phyloP scores from a whole-genome alignment of 1,140 invertebrate species.

The Cydia fagiglandana region DNA sequence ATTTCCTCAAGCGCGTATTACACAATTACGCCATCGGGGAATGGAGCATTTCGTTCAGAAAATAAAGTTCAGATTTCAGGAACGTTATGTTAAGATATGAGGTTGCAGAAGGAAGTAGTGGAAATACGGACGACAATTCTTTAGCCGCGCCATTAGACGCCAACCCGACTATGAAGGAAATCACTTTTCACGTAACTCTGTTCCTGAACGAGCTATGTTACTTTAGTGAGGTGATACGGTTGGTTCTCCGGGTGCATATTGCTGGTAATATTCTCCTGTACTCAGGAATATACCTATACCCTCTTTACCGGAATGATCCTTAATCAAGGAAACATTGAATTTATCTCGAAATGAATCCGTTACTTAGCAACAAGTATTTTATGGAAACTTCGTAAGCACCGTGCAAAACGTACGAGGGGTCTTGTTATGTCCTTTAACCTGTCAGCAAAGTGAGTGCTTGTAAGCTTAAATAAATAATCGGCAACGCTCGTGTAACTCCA shows the following conservation, averaged over 20 bases:
- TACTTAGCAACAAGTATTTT: no score
- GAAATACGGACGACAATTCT: slow-evolving; percentile 44
- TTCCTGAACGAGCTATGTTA: slow-evolving; percentile 16
- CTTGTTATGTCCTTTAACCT: no score
- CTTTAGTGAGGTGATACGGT: background rate
- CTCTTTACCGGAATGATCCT: no score
- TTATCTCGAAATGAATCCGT: no score
- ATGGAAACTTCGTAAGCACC: no score
- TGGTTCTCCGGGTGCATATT: background rate
- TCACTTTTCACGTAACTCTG: slow-evolving; percentile 31
- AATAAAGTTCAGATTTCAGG: slow-evolving; percentile 5
- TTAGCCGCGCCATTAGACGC: slow-evolving; percentile 38
- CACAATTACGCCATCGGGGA: background rate
- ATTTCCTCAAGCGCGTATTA: slow-evolving; percentile 1
- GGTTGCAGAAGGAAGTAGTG: background rate
- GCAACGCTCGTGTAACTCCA: no score
- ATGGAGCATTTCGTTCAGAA: background rate
- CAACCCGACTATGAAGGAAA: slow-evolving; percentile 32
- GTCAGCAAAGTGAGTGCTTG: no score
- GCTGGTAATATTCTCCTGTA: background rate
- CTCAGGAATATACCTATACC: background rate
- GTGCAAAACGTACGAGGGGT: no score
- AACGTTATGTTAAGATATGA: background rate
- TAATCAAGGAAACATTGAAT: no score
- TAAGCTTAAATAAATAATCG: no score